A percentile compares a stretch with the other conserved stretches of the same genome.
Evolutionary conservation across 2,888 invertebrate species (phyloP).

Genomic region (Ichneumoninae sp.): DNA sequence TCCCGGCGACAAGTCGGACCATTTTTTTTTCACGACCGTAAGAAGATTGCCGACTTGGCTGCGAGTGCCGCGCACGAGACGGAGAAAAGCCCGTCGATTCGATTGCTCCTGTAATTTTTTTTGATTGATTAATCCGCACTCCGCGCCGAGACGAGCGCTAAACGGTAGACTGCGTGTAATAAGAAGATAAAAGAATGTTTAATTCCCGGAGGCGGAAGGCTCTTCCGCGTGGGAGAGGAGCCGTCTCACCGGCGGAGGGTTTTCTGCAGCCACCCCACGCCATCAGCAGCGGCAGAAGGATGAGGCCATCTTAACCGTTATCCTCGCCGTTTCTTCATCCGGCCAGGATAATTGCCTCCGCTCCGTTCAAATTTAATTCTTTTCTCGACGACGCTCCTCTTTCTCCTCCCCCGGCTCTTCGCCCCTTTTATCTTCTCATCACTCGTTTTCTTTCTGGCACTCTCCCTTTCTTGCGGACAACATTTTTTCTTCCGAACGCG

Average conservation of each 20-base stretch:
- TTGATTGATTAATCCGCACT: constrained; percentile 82
- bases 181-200: constrained; percentile 80
- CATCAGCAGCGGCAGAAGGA: constrained; percentile 58
- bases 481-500: constrained; percentile 19
- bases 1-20: neutral
- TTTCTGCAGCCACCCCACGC: constrained; percentile 46
- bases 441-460: constrained; percentile 48
- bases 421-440: constrained; percentile 53
- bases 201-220: constrained; percentile 76
- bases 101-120: constrained; percentile 73
- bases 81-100: constrained; percentile 27
- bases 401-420: neutral
- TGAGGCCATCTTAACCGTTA: constrained; percentile 73
- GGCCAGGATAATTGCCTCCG: constrained; percentile 77
- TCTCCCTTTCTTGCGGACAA: constrained; percentile 11
- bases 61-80: constrained; percentile 1
- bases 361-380: constrained; percentile 78
- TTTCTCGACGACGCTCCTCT: constrained; percentile 71
- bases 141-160: constrained; percentile 73
- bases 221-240: constrained; percentile 64
- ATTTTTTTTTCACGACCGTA: neutral
- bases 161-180: constrained; percentile 64
- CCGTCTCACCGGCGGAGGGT: constrained; percentile 38
- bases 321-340: constrained; percentile 76
- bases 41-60: constrained; percentile 23